A percentile compares a stretch with the other conserved stretches of the same genome.
These are phyloP conservation scores for Choreutis nemorana DNA, from an alignment of 2,888 invertebrate genomes.

Conservation along the genomic window DNA sequence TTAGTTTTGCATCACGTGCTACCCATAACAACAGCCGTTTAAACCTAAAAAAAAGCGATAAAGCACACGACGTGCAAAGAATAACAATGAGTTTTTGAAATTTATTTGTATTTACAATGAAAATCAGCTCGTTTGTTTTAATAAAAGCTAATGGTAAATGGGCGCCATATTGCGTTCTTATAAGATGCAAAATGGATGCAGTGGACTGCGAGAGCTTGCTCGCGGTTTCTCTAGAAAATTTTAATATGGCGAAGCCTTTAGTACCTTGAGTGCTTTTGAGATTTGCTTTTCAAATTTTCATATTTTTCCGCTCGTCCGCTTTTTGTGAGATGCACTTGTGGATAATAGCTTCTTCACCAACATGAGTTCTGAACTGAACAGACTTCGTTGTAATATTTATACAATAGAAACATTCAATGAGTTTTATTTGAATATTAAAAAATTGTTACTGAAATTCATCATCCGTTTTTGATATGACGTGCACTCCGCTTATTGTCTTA, in stretches of 20 bases:
- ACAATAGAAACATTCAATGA: too few species aligned
- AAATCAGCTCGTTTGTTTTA: slow-evolving; percentile 22
- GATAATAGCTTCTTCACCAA: slow-evolving; percentile 7
- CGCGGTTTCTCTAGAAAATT: slow-evolving; percentile 23
- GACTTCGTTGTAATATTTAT: too few species aligned
- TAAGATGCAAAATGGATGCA: slow-evolving; percentile 31
- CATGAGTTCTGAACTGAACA: too few species aligned
- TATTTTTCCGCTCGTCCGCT: slow-evolving; percentile 14
- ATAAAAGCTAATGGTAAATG: slow-evolving; percentile 21
- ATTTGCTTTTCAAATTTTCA: slow-evolving; percentile 22
- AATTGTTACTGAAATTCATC: too few species aligned
- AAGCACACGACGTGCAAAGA: slow-evolving; percentile 30
- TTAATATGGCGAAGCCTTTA: slow-evolving; percentile 27
- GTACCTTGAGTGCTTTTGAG: slow-evolving; percentile 16
- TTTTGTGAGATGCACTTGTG: slow-evolving; percentile 9
- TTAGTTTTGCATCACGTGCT: slow-evolving; percentile 19
- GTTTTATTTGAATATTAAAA: too few species aligned
- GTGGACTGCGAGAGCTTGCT: slow-evolving; percentile 18
- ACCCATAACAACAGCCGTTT: slow-evolving; percentile 22
- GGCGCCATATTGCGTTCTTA: slow-evolving; percentile 17
- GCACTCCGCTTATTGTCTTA: too few species aligned
- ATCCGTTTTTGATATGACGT: too few species aligned
- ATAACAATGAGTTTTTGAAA: slow-evolving; percentile 25
- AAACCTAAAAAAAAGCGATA: slow-evolving; percentile 27
- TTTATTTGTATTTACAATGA: slow-evolving; percentile 28